Conservation (phyloP, 2,888 invertebrate genomes). For the Melinaea menophilus region DNA sequence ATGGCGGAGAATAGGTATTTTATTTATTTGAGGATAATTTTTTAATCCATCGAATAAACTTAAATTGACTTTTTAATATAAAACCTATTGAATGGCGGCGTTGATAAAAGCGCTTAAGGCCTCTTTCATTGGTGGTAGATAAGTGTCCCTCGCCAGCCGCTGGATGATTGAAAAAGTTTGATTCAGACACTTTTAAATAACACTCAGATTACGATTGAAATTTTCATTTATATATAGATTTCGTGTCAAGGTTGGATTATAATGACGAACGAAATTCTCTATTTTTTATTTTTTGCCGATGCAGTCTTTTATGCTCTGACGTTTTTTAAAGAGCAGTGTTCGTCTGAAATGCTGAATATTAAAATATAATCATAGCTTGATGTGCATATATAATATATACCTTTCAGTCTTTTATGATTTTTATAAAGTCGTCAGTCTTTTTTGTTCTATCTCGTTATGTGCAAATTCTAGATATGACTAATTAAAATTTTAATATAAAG, state of each 20-base stretch:
- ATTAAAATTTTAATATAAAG: slow-evolving; percentile 12
- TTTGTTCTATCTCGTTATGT: not conserved
- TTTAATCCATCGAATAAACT: slow-evolving; percentile 6
- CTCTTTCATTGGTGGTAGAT: slow-evolving; percentile 22
- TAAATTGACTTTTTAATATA: slow-evolving; percentile 23
- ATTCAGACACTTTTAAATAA: slow-evolving; percentile 45
- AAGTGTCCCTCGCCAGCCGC: slow-evolving; percentile 36
- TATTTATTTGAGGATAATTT: too few relatives aligned
- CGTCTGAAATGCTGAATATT: too few relatives aligned
- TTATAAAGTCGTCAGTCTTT: not conserved
- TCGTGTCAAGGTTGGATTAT: slow-evolving; percentile 11
- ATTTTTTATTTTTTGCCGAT: too few relatives aligned
- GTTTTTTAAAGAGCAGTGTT: too few relatives aligned
- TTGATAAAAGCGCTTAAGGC: slow-evolving; percentile 20
- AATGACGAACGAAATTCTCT: not conserved
- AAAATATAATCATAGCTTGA: too few relatives aligned
- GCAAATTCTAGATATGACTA: slow-evolving; percentile 16
- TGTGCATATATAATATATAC: too few relatives aligned
- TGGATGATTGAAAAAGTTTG: slow-evolving; percentile 62
- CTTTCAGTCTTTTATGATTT: too few relatives aligned
- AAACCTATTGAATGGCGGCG: slow-evolving; percentile 18
- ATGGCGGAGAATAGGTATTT: too few relatives aligned
- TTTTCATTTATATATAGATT: slow-evolving; percentile 4
- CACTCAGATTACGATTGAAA: slow-evolving; percentile 13
- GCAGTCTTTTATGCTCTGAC: too few relatives aligned